A percentile compares a stretch with the other conserved stretches of the same genome.
These are phyloP conservation scores for Ectobius pallidus DNA, from an alignment of 2,888 invertebrate genomes.

Conservation along the genomic window DNA sequence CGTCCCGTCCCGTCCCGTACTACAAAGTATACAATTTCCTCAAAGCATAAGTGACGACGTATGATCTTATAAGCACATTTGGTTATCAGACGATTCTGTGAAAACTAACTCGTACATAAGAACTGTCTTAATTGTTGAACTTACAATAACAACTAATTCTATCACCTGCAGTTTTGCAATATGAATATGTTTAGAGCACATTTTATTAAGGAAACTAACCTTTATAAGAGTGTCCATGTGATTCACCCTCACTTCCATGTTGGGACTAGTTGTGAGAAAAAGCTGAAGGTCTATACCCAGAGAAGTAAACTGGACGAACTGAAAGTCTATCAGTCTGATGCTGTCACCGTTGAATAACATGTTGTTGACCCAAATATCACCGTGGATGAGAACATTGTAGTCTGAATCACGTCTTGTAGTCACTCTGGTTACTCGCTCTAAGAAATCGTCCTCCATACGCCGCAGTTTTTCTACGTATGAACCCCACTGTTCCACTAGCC, in stretches of 20 bases:
- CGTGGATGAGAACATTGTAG: background rate
- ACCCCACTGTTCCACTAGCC: background rate
- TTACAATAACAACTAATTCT: no score
- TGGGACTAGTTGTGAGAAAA: background rate
- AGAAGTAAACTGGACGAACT: background rate
- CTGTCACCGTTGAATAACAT: background rate
- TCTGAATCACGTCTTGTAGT: background rate
- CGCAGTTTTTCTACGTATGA: background rate
- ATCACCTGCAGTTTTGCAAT: no score
- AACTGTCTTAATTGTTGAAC: no score
- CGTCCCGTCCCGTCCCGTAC: no score
- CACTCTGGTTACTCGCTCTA: background rate
- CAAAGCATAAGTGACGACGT: no score
- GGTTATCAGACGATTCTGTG: no score
- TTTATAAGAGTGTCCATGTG: background rate
- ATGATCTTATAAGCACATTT: no score
- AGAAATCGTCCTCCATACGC: accelerated
- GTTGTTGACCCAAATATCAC: constrained; percentile 2
- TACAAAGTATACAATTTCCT: no score
- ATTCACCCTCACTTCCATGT: background rate
- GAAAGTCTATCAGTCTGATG: background rate
- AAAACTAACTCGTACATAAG: no score
- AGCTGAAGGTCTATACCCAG: background rate
- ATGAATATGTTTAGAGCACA: no score
- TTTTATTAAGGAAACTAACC: no score